Base-by-base conservation (phyloP, 2,888 invertebrate genomes). In the Drosophila demipolita region DNA sequence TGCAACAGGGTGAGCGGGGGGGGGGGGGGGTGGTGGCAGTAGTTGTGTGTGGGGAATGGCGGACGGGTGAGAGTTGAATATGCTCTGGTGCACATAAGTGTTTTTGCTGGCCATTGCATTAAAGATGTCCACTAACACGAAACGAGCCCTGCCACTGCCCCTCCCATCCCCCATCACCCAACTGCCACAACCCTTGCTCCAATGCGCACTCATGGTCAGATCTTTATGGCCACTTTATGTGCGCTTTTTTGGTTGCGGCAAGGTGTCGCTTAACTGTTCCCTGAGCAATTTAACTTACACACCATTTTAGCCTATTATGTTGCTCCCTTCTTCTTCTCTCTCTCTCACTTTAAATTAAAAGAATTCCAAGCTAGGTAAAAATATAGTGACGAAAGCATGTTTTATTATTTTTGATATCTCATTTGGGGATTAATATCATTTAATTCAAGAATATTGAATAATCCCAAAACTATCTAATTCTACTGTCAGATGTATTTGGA, bases 71-170 rank as follows among this genome's bases (percentile, higher is more conserved):
- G 35, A 52, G 54, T 54, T 52, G 59, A 78, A 70, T 23, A 71
- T 63, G 75, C 75, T 75, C 72, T 78, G 75, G 58, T 75, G 75
- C 72, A 67, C 84, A 80, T 75, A 83, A 83, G 84, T 75, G 87
- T 67, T 75, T 59, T 75, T 59, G 76, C 82, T 66, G 86, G 67
- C 80, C 83, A 82, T 75, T 71, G 85, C 71, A 78, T 67, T 82
- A 70, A 70, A 60, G 60, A 62, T 77, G 73, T 66, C 62, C 70
- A 52, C 53, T 26, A 32, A 40, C 20, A 17, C 54, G 50, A 20
- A 48, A 11, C 29, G 50, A 35, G 35, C 40, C 35, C 23, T n/a
- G 6, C 32, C 32, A 59, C 15, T 49, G 33, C 26, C 26, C 17
- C 12, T 9, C 15, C 17, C 5, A 3, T 20, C 12, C 9, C 15